Conservation (phyloP, 2,797 vertebrate genomes). For the Eleutherodactylus coqui region DNA sequence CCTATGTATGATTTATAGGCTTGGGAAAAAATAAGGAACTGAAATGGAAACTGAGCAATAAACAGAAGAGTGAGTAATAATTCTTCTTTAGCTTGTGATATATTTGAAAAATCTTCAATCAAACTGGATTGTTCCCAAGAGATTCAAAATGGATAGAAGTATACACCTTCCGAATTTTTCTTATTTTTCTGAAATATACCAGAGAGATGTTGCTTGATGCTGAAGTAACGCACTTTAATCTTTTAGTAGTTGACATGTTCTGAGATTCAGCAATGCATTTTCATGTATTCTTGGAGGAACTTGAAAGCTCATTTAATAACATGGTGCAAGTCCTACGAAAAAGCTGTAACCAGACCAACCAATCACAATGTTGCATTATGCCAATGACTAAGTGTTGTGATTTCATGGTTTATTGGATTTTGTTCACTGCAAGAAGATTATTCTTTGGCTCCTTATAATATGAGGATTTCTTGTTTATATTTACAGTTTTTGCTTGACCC, state of each 20-base stretch:
- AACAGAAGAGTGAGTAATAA: constrained; percentile 17
- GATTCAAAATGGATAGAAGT: constrained; percentile 26
- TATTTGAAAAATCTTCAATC: constrained; percentile 24
- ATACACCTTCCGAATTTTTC: constrained; percentile 1
- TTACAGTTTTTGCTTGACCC: not conserved
- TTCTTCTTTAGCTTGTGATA: constrained; percentile 12
- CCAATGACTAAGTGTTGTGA: not conserved
- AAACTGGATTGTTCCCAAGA: constrained; percentile 10
- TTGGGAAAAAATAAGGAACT: not conserved
- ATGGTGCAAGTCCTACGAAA: not conserved
- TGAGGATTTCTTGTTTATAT: not conserved
- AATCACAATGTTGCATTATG: not conserved
- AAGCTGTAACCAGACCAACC: not conserved
- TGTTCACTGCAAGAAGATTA: not conserved
- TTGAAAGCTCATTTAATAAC: constrained; percentile 28
- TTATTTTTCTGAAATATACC: constrained; percentile 17
- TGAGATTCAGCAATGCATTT: constrained; percentile 19
- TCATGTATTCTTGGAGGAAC: constrained; percentile 12
- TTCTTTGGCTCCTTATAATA: not conserved
- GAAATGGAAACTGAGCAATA: constrained; percentile 17
- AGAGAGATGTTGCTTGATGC: constrained; percentile 3
- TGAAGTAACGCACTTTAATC: constrained; percentile 11
- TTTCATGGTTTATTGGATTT: not conserved
- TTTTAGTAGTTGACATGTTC: constrained; percentile 17
- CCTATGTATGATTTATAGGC: not conserved